Base-by-base conservation (phyloP, 53 echinoderm and acorn worm genomes). In the Holothuria scabra region DNA sequence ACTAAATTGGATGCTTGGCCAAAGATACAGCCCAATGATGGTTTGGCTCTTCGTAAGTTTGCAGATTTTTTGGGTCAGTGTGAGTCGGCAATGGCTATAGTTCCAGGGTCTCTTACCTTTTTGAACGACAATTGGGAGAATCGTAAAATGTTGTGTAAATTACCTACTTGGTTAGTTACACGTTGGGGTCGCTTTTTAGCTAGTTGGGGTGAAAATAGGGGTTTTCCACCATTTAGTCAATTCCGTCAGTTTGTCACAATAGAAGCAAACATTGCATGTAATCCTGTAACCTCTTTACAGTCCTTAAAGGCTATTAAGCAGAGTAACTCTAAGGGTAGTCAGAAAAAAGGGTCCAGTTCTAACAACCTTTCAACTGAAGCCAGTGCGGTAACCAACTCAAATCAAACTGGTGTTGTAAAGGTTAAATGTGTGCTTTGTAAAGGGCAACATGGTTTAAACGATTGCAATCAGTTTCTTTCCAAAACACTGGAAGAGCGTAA, bases 191-290 rank as follows among this genome's bases (percentile, higher is more conserved):
- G 72, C 13, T 56, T 37, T 18, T 6, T 72, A 23, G 37, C 41
- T 18, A 34, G 38, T 21, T 72, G 72, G 72, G 72, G 38, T 72
- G 61, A 23, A 6, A 22, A 67, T 31, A 67, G 28, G 67, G 72
- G 72, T 37, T 72, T 72, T n/a, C 72, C 72, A 38, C 74, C 74
- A n/a, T 74, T 46, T 20, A 46, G 46, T 74, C 41, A 74, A 20
- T 74, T 74, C 37, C 41, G 46, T 44, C 74, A 28, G 46, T 74
- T 74, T 28, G 46, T 74, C 5, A 4, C 12, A 23, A 74, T 25
- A 26, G 74, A 74, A 74, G 74, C 74, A 12, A n/a, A n/a, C n/a
- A n/a, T n/a, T n/a, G n/a, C n/a, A n/a, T n/a, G n/a, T n/a, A n/a
- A n/a, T n/a, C n/a, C 49, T 46, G 33, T 74, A 22, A 74, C 46